These are phyloP conservation scores for Pomacea maculata DNA, from an alignment of 1,140 invertebrate species.

Conservation along the genomic window DNA sequence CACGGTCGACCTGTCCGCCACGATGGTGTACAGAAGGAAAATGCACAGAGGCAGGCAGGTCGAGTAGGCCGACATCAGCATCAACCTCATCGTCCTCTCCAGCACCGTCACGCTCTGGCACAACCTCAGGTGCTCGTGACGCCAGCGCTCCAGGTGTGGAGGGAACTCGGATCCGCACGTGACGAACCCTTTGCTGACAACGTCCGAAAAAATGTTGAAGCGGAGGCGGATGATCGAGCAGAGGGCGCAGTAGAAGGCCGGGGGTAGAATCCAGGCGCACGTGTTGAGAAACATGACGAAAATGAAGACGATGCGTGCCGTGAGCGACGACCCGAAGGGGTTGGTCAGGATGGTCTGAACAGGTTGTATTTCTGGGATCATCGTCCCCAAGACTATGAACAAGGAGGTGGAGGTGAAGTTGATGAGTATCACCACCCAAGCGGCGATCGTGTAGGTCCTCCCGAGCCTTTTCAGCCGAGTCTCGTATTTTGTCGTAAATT, in stretches of 20 bases:
- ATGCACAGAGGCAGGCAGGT: conserved; percentile 1
- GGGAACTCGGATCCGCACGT: neutral
- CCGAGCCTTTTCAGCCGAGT: neutral
- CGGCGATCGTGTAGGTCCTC: neutral
- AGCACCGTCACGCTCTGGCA: conserved; percentile 1
- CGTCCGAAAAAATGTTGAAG: neutral
- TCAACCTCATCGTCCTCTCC: neutral
- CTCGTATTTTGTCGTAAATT: too few species aligned
- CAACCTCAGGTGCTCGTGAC: conserved; percentile 8
- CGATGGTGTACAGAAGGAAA: neutral
- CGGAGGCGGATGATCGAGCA: neutral
- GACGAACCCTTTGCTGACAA: neutral
- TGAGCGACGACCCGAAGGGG: conserved; percentile 7
- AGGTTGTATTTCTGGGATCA: neutral
- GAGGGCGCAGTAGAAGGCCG: neutral
- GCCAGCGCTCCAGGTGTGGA: neutral
- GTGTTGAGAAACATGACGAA: neutral
- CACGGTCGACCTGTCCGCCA: neutral
- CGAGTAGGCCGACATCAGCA: conserved; percentile 3
- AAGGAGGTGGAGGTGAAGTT: neutral
- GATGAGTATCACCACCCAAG: neutral
- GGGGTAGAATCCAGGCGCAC: neutral
- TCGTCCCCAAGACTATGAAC: neutral
- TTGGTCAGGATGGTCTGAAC: neutral
- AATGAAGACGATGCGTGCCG: neutral